These are phyloP conservation scores for Plebejus argus DNA, from an alignment of 2,888 invertebrate species.

Conservation along the genomic window DNA sequence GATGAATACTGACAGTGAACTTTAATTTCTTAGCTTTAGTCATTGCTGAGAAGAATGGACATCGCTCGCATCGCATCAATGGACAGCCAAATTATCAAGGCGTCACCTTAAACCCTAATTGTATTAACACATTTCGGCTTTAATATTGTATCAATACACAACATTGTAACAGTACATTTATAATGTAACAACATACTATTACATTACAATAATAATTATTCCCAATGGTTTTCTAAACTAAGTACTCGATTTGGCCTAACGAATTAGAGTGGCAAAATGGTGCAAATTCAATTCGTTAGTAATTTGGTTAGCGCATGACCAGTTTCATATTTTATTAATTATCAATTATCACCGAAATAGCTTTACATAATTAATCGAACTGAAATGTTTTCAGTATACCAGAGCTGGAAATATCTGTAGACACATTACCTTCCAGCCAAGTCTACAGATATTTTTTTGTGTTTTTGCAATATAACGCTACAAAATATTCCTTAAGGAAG, in stretches of 20 bases:
- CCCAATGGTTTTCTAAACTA: not conserved
- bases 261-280: not conserved
- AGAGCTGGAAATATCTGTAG: too few species aligned
- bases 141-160: not conserved
- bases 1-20: too few species aligned
- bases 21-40: too few species aligned
- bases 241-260: not conserved
- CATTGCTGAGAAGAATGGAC: too few species aligned
- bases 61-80: too few species aligned
- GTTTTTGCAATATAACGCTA: too few species aligned
- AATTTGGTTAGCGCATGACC: not conserved
- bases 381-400: not conserved
- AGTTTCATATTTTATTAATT: constrained; percentile 13
- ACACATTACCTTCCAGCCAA: too few species aligned
- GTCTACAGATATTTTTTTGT: too few species aligned
- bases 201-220: not conserved
- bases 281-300: constrained; percentile 3
- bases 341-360: constrained; percentile 10
- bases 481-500: too few species aligned
- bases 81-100: too few species aligned
- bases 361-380: not conserved
- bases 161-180: not conserved
- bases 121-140: not conserved
- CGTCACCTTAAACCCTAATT: not conserved
- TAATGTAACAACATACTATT: not conserved